A percentile compares a stretch with the other conserved stretches of the same genome.
Conservation (phyloP, 2,888 invertebrate genomes). For the Fragum whitleyi region DNA sequence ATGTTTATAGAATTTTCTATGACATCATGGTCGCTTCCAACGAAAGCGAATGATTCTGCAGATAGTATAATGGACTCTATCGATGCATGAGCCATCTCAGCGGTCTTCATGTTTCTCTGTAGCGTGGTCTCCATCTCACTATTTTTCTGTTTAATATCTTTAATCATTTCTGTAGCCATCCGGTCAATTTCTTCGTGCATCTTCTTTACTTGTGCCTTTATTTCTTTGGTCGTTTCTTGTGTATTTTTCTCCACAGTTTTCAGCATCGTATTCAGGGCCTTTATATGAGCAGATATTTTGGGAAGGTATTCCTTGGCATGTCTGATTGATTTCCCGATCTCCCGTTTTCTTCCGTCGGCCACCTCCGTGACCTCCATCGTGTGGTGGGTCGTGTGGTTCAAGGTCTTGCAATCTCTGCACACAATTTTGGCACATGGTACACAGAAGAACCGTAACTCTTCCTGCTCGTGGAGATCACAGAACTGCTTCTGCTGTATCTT, state of each 20-base stretch:
- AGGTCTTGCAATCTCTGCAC: slow-evolving; percentile 63
- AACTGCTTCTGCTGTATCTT: slow-evolving; percentile 65
- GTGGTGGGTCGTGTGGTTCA: slow-evolving; percentile 62
- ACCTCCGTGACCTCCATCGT: slow-evolving; percentile 62
- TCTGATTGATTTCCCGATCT: slow-evolving; percentile 54
- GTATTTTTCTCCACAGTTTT: slow-evolving; percentile 62
- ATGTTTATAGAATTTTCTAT: slow-evolving; percentile 64
- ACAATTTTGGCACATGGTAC: slow-evolving; percentile 65
- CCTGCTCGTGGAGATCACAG: slow-evolving; percentile 55
- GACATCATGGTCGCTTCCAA: slow-evolving; percentile 66
- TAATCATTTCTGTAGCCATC: slow-evolving; percentile 63
- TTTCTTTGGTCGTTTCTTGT: slow-evolving; percentile 63
- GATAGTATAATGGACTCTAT: slow-evolving; percentile 63
- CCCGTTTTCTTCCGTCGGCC: slow-evolving; percentile 53
- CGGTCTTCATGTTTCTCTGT: slow-evolving; percentile 55
- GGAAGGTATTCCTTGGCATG: slow-evolving; percentile 57
- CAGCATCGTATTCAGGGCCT: slow-evolving; percentile 52
- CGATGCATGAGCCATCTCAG: slow-evolving; percentile 58
- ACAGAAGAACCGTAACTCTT: slow-evolving; percentile 63
- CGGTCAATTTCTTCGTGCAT: slow-evolving; percentile 63
- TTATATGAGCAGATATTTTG: slow-evolving; percentile 52
- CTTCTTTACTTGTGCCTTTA: slow-evolving; percentile 58
- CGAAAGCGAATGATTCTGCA: slow-evolving; percentile 61
- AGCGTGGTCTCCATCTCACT: slow-evolving; percentile 61
- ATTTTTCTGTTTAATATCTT: slow-evolving; percentile 64